Base-by-base conservation (phyloP, 64 coral and sea anemone species). In the Orbicella faveolata region DNA sequence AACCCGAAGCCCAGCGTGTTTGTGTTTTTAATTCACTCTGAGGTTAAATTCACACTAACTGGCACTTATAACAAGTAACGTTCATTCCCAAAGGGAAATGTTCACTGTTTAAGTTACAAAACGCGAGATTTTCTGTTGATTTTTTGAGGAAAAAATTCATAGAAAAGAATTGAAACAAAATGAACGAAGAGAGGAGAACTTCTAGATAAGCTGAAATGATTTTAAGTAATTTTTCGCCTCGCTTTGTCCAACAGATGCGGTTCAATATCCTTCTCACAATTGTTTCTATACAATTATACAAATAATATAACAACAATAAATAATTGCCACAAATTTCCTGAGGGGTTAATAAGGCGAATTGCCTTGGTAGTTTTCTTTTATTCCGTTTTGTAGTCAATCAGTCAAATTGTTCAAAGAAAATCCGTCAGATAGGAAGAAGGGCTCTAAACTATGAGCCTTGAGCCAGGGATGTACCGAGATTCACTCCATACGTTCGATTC, bases 401-500 rank as follows among this genome's bases (percentile, higher is more conserved):
- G 67, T 52, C 14, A 85, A 85, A 85, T 72, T 85, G 36, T 44
- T 85, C 39, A 21, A 85, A 36, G 44, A 48, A 85, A 81, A 52
- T 52, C 53, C 52, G 12, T 69, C 39, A 69, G 8, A 72, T 34
- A 84, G 30, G 26, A 34, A n/a, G 36, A 25, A n/a, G 64, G 20
- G 12, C 21, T 81, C 48, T 63, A 96, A 74, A 96, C 90, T 11
- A 96, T 96, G 14, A 96, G 84, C 35, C 94, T 75, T 48, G 94
- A 96, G 13, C 94, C 94, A 48, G 94, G 86, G 3, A 96, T 89
- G 87, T 96, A 96, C 6, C 94, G 90, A 25, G 90, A 92, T 65
- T 96, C 94, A 39, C 89, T 84, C 94, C 94, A 96, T 14, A 96
- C 90, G 63, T 96, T 96, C 15, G 94, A 96, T 63, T 96, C 94